phyloP scores from a whole-genome alignment of 2,113 vertebrate species.

The Globicephala melas region DNA sequence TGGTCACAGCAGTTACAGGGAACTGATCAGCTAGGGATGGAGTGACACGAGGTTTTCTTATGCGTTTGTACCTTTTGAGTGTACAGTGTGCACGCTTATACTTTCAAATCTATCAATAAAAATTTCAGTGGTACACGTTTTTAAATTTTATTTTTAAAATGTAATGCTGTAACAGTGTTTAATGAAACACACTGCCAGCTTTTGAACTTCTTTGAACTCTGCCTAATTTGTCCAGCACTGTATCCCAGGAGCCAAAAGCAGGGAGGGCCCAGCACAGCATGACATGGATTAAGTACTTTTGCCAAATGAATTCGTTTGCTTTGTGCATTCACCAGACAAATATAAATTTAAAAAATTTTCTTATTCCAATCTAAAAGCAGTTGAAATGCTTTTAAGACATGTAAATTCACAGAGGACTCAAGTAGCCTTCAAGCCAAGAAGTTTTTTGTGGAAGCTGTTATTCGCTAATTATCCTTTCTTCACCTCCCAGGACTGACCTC shows the following conservation, averaged over 20 bases:
- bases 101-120: not conserved
- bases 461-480: not conserved
- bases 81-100: not conserved
- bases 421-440: not conserved
- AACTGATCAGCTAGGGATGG: accelerated
- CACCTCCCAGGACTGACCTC: not conserved
- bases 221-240: not conserved
- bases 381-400: not conserved
- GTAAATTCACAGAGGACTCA: not conserved
- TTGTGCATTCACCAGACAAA: not conserved
- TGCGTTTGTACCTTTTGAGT: not conserved
- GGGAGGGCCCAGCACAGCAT: not conserved
- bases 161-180: not conserved
- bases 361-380: not conserved
- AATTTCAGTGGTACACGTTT: not conserved
- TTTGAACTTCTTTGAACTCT: not conserved
- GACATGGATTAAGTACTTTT: accelerated
- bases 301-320: not conserved
- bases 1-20: not conserved
- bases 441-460: not conserved
- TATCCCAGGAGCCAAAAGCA: not conserved
- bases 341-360: not conserved
- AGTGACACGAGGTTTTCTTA: accelerated
- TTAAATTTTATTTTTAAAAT: not conserved
- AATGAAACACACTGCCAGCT: not conserved